Percentiles rank a stretch among this genome's conserved stretches.
phyloP scores from a whole-genome alignment of 2,888 invertebrate genomes.

The Itoplectis maculator region DNA sequence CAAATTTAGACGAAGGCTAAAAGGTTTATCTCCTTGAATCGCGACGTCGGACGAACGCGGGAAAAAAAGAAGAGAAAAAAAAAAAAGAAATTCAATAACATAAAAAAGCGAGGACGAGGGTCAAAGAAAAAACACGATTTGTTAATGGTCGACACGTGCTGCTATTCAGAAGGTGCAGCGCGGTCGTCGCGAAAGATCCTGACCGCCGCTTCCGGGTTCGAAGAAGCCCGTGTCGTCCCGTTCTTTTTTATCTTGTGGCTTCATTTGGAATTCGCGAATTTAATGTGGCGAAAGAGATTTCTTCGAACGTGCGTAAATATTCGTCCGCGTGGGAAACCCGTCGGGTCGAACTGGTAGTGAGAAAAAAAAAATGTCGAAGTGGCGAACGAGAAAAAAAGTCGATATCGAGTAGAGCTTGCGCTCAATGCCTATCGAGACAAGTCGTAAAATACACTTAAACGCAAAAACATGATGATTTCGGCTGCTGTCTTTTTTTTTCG shows the following conservation, averaged over 20 bases:
- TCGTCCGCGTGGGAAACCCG: neutral
- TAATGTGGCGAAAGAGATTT: neutral
- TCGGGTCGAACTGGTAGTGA: neutral
- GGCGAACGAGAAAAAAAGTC: neutral
- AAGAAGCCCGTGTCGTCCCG: slow-evolving; percentile 1
- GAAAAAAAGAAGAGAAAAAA: neutral
- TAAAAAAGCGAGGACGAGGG: neutral
- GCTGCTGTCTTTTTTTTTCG: slow-evolving; percentile 8
- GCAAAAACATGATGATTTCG: neutral
- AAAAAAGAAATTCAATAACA: neutral
- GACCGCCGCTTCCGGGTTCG: slow-evolving; percentile 48
- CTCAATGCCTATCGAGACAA: neutral
- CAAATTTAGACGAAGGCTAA: neutral
- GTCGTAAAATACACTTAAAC: neutral
- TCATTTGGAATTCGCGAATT: slow-evolving; percentile 9
- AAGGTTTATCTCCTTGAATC: neutral
- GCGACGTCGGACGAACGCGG: neutral
- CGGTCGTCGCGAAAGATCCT: slow-evolving; percentile 18
- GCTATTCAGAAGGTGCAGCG: slow-evolving; percentile 3
- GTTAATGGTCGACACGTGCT: slow-evolving; percentile 37
- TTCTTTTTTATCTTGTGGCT: slow-evolving; percentile 18
- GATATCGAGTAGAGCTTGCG: slow-evolving; percentile 6
- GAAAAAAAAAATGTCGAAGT: slow-evolving; percentile 14
- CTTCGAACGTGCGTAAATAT: slow-evolving; percentile 23
- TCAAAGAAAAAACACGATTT: slow-evolving; percentile 14